A percentile compares a stretch with the other conserved stretches of the same genome.
Evolutionary conservation across 1,140 invertebrate genomes (phyloP).

Genomic region (Amphibalanus amphitrite): DNA sequence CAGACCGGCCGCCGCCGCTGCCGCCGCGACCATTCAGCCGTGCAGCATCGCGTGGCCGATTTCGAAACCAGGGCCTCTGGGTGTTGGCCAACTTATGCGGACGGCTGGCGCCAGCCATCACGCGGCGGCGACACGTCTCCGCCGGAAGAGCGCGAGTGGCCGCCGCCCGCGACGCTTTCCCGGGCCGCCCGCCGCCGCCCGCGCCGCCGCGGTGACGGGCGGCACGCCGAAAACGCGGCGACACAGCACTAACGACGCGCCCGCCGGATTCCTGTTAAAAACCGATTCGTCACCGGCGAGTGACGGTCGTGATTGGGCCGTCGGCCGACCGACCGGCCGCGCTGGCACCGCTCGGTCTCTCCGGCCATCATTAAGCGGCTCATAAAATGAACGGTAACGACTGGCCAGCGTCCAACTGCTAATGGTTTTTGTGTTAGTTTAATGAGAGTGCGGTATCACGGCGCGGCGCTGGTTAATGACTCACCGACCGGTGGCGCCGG

Average conservation of each 20-base stretch:
- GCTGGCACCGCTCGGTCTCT: background rate
- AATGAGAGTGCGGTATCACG: background rate
- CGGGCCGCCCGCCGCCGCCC: too few relatives aligned
- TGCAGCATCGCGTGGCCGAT: background rate
- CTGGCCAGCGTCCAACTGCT: background rate
- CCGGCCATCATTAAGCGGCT: background rate
- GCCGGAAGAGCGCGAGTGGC: too few relatives aligned
- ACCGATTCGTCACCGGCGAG: background rate
- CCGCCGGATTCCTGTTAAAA: background rate
- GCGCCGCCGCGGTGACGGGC: too few relatives aligned
- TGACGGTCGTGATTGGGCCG: background rate
- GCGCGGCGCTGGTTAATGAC: background rate
- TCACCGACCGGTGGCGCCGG: background rate
- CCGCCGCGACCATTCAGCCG: background rate
- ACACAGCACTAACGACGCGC: background rate
- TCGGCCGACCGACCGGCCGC: too few relatives aligned
- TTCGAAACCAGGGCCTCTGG: background rate
- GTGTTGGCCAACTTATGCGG: background rate
- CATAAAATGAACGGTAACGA: background rate
- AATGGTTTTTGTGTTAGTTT: conserved; percentile 2
- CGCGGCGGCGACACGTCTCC: too few relatives aligned
- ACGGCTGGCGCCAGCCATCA: background rate
- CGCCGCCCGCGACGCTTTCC: too few relatives aligned
- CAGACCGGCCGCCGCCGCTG: too few relatives aligned
- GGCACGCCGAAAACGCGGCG: too few relatives aligned